Percentiles rank a stretch among this genome's conserved stretches.
Conservation (phyloP, 2,797 vertebrate genomes). For the Notoglanidium macrostoma region DNA sequence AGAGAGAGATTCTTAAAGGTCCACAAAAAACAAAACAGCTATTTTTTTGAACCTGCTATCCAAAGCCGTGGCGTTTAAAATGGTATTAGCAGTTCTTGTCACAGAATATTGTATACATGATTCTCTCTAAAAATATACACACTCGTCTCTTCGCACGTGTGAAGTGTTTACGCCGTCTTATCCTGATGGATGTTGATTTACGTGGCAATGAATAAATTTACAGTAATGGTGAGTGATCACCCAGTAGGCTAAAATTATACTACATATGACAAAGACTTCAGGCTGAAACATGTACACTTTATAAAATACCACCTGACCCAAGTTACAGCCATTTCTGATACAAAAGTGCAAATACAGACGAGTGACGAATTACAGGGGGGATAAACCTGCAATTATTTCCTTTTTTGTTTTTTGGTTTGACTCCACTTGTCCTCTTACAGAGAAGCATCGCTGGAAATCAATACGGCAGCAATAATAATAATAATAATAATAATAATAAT, state of each 20-base stretch:
- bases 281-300: constrained; percentile 9
- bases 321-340: background rate
- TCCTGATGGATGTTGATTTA: background rate
- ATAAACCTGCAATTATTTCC: background rate
- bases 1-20: background rate
- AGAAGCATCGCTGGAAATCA: background rate
- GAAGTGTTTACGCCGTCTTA: background rate
- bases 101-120: background rate
- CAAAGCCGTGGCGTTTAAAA: constrained; percentile 10
- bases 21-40: constrained; percentile 37
- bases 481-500: background rate
- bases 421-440: no score
- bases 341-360: background rate
- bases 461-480: background rate
- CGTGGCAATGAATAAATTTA: background rate
- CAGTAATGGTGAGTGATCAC: background rate
- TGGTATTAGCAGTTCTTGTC: constrained; percentile 32
- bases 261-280: background rate
- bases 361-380: background rate
- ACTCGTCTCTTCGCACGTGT: background rate
- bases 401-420: background rate
- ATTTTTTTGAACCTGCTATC: constrained; percentile 30
- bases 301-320: background rate
- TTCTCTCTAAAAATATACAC: background rate
- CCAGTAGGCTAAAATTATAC: background rate